Base-by-base conservation (phyloP, 2,888 invertebrate genomes). In the Antheraea yamamai region DNA sequence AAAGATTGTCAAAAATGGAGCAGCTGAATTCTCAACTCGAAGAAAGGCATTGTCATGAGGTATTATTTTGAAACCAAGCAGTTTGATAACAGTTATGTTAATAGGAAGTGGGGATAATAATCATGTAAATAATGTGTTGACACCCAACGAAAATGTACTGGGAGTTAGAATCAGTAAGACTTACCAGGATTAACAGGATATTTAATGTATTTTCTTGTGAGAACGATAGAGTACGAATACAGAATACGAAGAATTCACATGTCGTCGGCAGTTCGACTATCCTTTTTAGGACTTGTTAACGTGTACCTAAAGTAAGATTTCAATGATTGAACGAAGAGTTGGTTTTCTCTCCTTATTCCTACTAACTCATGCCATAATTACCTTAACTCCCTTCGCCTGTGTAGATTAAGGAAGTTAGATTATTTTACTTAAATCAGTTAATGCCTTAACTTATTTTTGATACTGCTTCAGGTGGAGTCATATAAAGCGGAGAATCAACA, bases 1-100 rank as follows among this genome's bases (percentile, higher is more conserved):
- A 97, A 85, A 94, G 97, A 83, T 88, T 97, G 10, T 91, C 94
- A 47, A 96, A 96, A 85, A 96, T 97, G 94, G 97, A 97, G 84
- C 94, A 95, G 72, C 88, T 96, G 72, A 94, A 95, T 82, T 90
- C 92, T 73, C 95, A 96, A 84, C 85, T 96, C 73, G 96, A 96
- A 82, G 95, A 96, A 78, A 95, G 96, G 75, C 96, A 97, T 85
- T 94, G 94, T 80, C 94, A 95, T 78, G 97, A 96, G 89, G 94
- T 94, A 8, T 75, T 52, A 61, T 30, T 35, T n/a, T 20, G 26
- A 47, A 61, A 47, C 18, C 20, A 73, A 23, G 16, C 12, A n/a
- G 7, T 23, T 66, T 6, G 1, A 2, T n/a, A 14, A 30, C 26
- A 30, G 2, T 30, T 66, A 66, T 66, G 30, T 61, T 61, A 66